Evolutionary conservation across 2,888 invertebrate genomes (phyloP), one percentile per base, ranked within the genome.

Genomic region (Drosophila tripunctata): DNA sequence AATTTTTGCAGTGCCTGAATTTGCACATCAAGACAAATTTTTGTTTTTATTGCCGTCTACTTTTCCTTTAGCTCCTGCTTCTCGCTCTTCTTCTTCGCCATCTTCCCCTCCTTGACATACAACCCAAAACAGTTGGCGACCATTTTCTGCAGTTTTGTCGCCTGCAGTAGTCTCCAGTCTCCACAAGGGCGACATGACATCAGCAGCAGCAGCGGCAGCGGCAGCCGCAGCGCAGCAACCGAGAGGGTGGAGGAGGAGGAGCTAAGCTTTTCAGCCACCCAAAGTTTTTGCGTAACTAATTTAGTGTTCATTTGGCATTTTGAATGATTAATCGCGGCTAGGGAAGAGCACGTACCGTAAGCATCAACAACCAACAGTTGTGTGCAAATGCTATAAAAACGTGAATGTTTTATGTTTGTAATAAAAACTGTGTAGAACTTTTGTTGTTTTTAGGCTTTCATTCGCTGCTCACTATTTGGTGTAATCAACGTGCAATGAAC

Each of bases 401-500:
- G 57, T 70, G 62, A 54, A 62, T 70, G 63, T 72, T 80, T 83
- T 67, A 80, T 83, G 78, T 60, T 69, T 75, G 63, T 63, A 83
- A 75, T 79, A 75, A 77, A 78, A 68, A 47, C n/a, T n/a, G n/a
- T 52, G 22, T 22, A 50, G 41, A 60, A 67, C 67, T 61, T 48
- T 61, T 60, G 48, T 48, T 58, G 15, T 50, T 69, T 4, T 27
- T 30, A 51, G 22, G 33, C 56, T 45, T 50, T 58, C 12, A 30
- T 44, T 38, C 65, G 75, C 75, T 61, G 76, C 75, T 63, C 56
- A 74, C 45, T 78, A 64, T 79, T 82, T 77, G 64, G 69, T 84
- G 62, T 70, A 75, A 80, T 80, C 75, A 75, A 67, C 80, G 80
- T 73, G 62, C 80, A 75, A 66, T 84, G 84, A 80, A 80, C 80